phyloP scores from a whole-genome alignment of 2,888 invertebrate species.

The Phania funesta region DNA sequence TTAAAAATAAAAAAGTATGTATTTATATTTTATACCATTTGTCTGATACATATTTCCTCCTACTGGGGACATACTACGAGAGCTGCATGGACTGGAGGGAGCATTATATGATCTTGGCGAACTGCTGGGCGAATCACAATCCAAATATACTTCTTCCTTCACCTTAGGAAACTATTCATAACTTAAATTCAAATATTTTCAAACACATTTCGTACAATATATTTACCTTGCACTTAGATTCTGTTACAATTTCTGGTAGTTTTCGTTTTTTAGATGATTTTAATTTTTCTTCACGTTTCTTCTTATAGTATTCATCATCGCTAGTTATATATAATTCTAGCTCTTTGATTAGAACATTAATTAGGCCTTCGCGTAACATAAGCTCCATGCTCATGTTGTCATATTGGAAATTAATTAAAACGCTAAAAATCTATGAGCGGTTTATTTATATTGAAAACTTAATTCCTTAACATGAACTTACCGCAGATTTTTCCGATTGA shows the following conservation, averaged over 20 bases:
- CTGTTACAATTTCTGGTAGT: constrained; percentile 70
- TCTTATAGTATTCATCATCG: constrained; percentile 77
- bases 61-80: constrained; percentile 78
- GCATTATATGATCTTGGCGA: constrained; percentile 76
- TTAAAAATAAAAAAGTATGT: neutral
- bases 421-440: constrained; percentile 72
- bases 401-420: constrained; percentile 81
- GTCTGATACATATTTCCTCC: constrained; percentile 70
- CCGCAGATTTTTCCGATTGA: constrained; percentile 76
- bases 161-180: constrained; percentile 73
- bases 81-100: constrained; percentile 78
- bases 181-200: constrained; percentile 19
- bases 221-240: constrained; percentile 73
- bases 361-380: constrained; percentile 82
- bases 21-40: constrained; percentile 62
- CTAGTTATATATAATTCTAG: constrained; percentile 78
- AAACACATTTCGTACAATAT: neutral
- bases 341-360: constrained; percentile 81
- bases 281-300: constrained; percentile 76
- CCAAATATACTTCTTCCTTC: constrained; percentile 72
- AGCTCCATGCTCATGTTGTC: constrained; percentile 81
- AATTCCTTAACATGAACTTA: constrained; percentile 52
- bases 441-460: neutral
- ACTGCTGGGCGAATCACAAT: constrained; percentile 78
- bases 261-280: constrained; percentile 76